Base-by-base conservation (phyloP, 2,888 invertebrate species). In the Falcaria lacertinaria region DNA sequence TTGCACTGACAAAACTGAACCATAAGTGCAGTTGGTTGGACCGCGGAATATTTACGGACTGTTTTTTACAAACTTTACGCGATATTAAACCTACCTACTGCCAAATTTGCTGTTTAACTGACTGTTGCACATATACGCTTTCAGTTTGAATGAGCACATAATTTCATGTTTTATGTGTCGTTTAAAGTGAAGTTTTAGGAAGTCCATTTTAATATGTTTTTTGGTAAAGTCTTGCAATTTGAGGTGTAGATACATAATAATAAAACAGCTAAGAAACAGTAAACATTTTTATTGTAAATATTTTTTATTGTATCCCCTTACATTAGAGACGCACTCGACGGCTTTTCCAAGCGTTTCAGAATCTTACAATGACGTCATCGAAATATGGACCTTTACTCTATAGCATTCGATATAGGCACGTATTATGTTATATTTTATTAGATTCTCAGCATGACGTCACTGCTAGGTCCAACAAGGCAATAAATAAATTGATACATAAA, bases 231-330 rank as follows among this genome's bases (percentile, higher is more conserved):
- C 11, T 7, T 28, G 11, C 7, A 25, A 6, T 33, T 33, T 33
- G 7, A 15, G 11, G 11, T 33, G 7, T 33, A 22, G 11, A 33
- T 5, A 11, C 5, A 2, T 35, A 6, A 34, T 65, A 84, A 81
- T 78, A 62, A 86, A 81, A 86, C 45, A 70, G 45, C 69, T 62
- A 68, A 68, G 60, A 63, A 88, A 88, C 88, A 87, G 85, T 88
- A 87, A 88, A 88, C 87, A 86, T 88, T 83, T 86, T 86, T 86
- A 86, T 84, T 87, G 85, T 86, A 86, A 87, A 88, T 87, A 87
- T 80, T 79, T 76, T 80, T 87, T 87, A 86, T 87, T 87, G 80
- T 87, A 83, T 82, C 74, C 67, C 69, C 74, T 80, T 84, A 80
- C 73, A 80, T 71, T 80, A 79, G 80, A 83, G 74, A 80, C 76